Evolutionary conservation across 2,113 vertebrate genomes (phyloP), one percentile per base, ranked within the genome.

Genomic region (Conger conger): DNA sequence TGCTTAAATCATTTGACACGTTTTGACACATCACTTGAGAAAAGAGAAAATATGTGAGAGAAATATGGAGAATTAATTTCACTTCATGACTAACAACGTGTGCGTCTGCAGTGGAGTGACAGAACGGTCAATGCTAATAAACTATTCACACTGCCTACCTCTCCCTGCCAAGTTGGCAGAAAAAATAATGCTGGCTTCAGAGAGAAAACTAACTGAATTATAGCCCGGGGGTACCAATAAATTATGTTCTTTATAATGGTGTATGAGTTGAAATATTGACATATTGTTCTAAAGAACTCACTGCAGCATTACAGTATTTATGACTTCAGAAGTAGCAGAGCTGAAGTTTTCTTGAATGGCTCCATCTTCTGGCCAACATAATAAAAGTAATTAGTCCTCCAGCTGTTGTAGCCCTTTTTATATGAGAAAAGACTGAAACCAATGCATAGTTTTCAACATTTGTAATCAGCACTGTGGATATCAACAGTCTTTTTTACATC

Each of bases 121-220:
- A 73, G 68, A 73, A 2, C 68, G 33, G n/a, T 33, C 68, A 33
- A 33, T 80, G 57, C 38, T 83, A 76, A 76, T 83, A n/a, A 83
- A 38, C 82, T 76, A 45, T 40, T 76, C 54, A 45, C 63, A 23
- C 63, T 33, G 63, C 60, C 63, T 83, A 33, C 38, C 20, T 60
- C 37, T 4, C 15, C 60, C 38, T 76, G 73, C 82, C 60, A 83
- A n/a, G 38, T 20, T n/a, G 38, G 38, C 38, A 38, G 73, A 53
- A 81, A 73, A 73, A 73, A 68, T 27, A 83, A 45, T 23, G 37
- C 82, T 40, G 73, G 63, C 82, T 35, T 45, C 63, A 40, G n/a
- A 83, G 63, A 68, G 79, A 80, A 80, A 83, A 83, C 63, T 83
- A 83, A 83, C 40, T 83, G 73, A 83, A 76, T 83, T 76, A 83